Conservation (phyloP, 2,888 invertebrate species). For the Glyphotaelius pellucidus region DNA sequence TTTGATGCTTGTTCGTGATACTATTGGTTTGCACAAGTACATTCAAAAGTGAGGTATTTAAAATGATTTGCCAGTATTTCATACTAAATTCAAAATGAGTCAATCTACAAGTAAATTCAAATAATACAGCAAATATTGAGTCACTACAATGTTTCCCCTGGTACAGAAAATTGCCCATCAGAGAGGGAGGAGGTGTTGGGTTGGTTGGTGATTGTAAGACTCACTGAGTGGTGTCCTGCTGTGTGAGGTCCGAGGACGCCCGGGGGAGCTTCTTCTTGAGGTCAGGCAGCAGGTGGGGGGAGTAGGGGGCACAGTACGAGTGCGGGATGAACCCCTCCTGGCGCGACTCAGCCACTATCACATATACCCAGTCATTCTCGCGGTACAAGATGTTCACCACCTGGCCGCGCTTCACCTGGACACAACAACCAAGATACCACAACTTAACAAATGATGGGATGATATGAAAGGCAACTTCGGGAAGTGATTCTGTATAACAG, state of each 20-base stretch:
- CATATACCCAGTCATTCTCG: conserved; percentile 98
- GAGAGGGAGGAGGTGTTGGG: neutral
- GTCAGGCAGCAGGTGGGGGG: conserved; percentile 86
- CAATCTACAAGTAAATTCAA: too few relatives aligned
- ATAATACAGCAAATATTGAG: too few relatives aligned
- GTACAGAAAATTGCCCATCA: neutral
- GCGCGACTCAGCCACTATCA: conserved; percentile 92
- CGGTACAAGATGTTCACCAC: conserved; percentile 96
- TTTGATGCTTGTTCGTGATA: too few relatives aligned
- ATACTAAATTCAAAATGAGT: too few relatives aligned
- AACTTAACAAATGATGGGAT: neutral
- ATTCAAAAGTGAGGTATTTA: too few relatives aligned
- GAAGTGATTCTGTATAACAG: too few relatives aligned
- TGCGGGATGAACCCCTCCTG: conserved; percentile 97
- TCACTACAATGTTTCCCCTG: too few relatives aligned
- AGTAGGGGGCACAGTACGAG: conserved; percentile 92
- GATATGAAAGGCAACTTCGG: too few relatives aligned
- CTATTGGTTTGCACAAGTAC: too few relatives aligned
- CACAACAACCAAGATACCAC: neutral
- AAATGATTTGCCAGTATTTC: too few relatives aligned
- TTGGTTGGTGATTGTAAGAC: conserved; percentile 66
- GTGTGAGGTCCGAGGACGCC: conserved; percentile 76
- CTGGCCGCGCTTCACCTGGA: conserved; percentile 88
- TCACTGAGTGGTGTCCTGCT: conserved; percentile 80
- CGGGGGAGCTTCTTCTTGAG: conserved; percentile 93